Conservation (phyloP, 2,888 invertebrate species). For the Bimastos eiseni region DNA sequence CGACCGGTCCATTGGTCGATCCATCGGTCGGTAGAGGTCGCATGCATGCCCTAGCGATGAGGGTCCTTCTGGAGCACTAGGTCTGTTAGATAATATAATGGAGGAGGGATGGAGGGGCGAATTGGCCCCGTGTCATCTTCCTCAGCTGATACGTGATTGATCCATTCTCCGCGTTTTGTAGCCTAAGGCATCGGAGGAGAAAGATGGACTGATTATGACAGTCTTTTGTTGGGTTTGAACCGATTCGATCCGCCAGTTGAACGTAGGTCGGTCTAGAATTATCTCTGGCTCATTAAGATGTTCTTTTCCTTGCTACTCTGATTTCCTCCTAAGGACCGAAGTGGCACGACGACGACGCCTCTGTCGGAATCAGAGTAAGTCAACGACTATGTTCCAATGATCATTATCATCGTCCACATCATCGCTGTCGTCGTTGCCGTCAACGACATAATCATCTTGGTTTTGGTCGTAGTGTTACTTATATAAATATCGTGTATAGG, state of each 20-base stretch:
- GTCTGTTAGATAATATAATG: neutral
- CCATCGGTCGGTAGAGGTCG: neutral
- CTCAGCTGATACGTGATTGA: neutral
- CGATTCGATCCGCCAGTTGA: neutral
- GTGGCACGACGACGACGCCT: neutral
- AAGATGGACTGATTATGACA: too few relatives aligned
- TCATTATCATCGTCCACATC: neutral
- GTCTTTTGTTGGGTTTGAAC: neutral
- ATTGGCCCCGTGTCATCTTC: neutral
- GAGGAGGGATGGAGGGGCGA: neutral
- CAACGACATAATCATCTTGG: neutral
- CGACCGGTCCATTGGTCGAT: neutral
- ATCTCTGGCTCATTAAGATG: neutral
- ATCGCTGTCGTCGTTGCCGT: neutral
- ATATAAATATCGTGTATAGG: too few relatives aligned
- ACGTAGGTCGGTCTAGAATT: neutral
- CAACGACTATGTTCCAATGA: neutral
- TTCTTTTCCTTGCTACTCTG: neutral
- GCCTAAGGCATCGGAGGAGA: neutral
- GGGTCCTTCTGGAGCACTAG: neutral
- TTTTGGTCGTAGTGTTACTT: too few relatives aligned
- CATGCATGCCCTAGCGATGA: neutral
- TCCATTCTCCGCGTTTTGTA: neutral
- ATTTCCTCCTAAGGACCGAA: neutral
- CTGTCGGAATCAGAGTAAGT: neutral